A percentile compares a stretch with the other conserved stretches of the same genome.
Conservation (phyloP, 2,797 vertebrate species). For the Rhabdophis nuchalis region DNA sequence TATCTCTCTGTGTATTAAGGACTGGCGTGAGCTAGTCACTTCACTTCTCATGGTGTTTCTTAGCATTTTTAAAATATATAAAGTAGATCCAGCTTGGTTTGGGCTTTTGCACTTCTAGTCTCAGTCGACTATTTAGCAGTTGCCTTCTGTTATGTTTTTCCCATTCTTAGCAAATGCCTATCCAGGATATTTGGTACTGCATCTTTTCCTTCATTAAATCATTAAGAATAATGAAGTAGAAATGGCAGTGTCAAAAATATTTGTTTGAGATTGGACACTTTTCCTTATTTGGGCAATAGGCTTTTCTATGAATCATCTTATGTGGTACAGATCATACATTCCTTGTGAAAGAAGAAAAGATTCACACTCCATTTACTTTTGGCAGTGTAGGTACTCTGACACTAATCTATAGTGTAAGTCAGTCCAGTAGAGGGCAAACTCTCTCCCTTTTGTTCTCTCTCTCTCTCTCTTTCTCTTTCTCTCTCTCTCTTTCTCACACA, state of each 20-base stretch:
- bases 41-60: not conserved
- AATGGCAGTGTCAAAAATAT: not conserved
- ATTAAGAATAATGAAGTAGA: not conserved
- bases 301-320: not conserved
- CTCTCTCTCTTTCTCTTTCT: not conserved
- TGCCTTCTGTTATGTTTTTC: not conserved
- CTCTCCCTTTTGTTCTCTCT: not conserved
- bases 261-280: not conserved
- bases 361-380: constrained; percentile 1
- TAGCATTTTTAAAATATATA: not conserved
- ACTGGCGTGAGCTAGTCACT: not conserved
- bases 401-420: constrained; percentile 51
- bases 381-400: not conserved
- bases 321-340: not conserved
- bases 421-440: constrained; percentile 66
- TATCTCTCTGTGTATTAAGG: not conserved
- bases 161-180: not conserved
- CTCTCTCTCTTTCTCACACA: not conserved
- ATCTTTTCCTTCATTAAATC: not conserved
- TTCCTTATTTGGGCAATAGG: not conserved
- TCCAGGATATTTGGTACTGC: not conserved
- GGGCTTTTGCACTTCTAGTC: not conserved
- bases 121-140: not conserved
- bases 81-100: not conserved
- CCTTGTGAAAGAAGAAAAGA: not conserved